These are phyloP conservation scores for Lordiphosa fenestrarum DNA, from an alignment of 2,888 invertebrate species.

Conservation along the genomic window DNA sequence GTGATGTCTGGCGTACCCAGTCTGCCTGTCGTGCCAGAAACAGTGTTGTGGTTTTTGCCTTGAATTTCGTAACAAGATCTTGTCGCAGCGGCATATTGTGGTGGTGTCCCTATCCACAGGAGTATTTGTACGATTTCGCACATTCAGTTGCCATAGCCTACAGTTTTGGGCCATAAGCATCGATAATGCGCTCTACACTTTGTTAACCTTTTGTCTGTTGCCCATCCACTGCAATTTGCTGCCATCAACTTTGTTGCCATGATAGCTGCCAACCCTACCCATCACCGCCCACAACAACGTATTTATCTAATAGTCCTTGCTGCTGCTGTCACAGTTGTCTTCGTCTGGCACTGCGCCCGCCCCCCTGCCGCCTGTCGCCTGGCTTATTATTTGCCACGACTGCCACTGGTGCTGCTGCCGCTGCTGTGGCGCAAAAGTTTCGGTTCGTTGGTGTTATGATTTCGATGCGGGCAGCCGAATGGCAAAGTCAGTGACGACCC, in stretches of 20 bases:
- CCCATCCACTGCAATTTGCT: constrained; percentile 35
- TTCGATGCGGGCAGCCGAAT: constrained; percentile 73
- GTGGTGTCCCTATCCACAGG: no score
- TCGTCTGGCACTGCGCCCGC: constrained; percentile 58
- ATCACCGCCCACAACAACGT: constrained; percentile 39
- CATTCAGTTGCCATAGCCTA: constrained; percentile 3
- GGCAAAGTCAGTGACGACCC: constrained; percentile 62
- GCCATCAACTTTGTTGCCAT: constrained; percentile 39
- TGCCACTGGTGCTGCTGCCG: constrained; percentile 42
- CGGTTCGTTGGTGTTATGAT: constrained; percentile 74
- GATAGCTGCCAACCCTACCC: constrained; percentile 21
- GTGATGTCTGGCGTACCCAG: no score
- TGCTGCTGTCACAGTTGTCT: constrained; percentile 59
- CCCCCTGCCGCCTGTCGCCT: constrained; percentile 53
- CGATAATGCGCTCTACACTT: constrained; percentile 33
- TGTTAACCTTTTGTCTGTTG: constrained; percentile 29
- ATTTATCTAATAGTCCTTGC: constrained; percentile 71
- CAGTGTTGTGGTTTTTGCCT: no score
- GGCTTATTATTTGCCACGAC: constrained; percentile 74
- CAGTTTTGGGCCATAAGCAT: constrained; percentile 35
- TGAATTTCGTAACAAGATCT: no score
- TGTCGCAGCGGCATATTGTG: no score
- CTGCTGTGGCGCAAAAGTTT: constrained; percentile 68
- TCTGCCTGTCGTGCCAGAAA: no score
- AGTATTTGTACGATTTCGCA: no score